Evolutionary conservation across 2,113 vertebrate genomes (phyloP).

Genomic region (Seriola dumerili): DNA sequence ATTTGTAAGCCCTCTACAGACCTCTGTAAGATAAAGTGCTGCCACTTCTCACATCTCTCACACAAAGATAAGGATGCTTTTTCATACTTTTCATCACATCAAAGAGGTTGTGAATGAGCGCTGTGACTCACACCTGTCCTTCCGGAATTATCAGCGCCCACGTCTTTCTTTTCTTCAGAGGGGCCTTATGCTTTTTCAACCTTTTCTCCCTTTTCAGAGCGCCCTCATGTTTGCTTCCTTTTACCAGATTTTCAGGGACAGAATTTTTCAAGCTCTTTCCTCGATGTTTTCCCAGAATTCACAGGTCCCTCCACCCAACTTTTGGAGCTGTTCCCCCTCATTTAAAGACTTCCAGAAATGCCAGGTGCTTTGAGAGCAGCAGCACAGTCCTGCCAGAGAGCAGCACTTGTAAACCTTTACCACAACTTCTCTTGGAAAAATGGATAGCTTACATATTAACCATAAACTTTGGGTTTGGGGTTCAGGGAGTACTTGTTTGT

Average conservation of each 20-base stretch:
- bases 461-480: not conserved
- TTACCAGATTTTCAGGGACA: conserved; percentile 6
- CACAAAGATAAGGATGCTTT: conserved; percentile 21
- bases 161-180: not conserved
- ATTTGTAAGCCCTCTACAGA: not conserved
- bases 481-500: not conserved
- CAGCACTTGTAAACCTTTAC: conserved; percentile 3
- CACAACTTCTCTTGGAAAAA: not conserved
- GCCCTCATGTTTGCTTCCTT: not conserved
- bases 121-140: not conserved
- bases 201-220: not conserved
- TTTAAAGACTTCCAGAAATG: conserved; percentile 17
- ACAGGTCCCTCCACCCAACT: not conserved
- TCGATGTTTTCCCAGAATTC: conserved; percentile 13
- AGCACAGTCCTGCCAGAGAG: conserved; percentile 5
- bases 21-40: not conserved
- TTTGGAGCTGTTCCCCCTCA: conserved; percentile 13
- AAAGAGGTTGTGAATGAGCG: not conserved
- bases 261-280: not conserved
- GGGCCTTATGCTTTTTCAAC: not conserved
- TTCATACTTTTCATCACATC: not conserved
- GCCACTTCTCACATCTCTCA: conserved; percentile 14
- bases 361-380: not conserved
- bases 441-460: not conserved
- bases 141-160: not conserved